Evolutionary conservation across 2,888 invertebrate genomes (phyloP), one percentile per base, ranked within the genome.

Genomic region (Diadromus collaris): DNA sequence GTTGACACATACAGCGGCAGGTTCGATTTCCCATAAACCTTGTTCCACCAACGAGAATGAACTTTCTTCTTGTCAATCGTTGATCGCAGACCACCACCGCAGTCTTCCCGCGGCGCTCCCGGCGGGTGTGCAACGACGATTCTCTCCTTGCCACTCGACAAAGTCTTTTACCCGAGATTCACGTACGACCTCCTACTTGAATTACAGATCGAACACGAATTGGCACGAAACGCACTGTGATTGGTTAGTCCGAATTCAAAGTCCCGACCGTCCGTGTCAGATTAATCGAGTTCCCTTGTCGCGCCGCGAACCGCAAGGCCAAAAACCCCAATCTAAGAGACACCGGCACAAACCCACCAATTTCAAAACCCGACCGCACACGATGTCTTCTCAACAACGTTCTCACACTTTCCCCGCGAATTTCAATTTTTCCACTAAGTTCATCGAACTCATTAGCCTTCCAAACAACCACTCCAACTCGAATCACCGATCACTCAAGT

Each of bases 131-230:
- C 67, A 58, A 29, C 48, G 63, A 74, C 44, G 32, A 58, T 56
- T 58, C 27, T 34, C 48, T 16, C 27, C 46, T 64, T 44, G 16
- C 27, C 16, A 27, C 38, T 9, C 21, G 27, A 27, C 38, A 9
- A 61, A 64, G 61, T 29, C 61, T 68, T 51, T 41, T 32, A 54
- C 58, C 29, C 46, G 38, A 74, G 72, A 79, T 61, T 58, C 64
- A 41, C 63, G 51, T 34, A 63, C 61, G 54, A 74, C 56, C 69
- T 56, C 64, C 73, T 82, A 80, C 82, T 82, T 79, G 75, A 84
- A 82, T 81, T 82, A 82, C 82, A 79, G 78, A 85, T 82, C 78
- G 83, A 78, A 58, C 79, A 78, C 79, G 51, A 78, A 78, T 56
- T 29, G 63, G 21, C 78, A 29, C 68, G 44, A 71, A 67, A 67